Percentiles rank a stretch among this genome's conserved stretches.
These are phyloP conservation scores for Neostethus bicornis DNA, from an alignment of 2,797 vertebrate species.

Conservation along the genomic window DNA sequence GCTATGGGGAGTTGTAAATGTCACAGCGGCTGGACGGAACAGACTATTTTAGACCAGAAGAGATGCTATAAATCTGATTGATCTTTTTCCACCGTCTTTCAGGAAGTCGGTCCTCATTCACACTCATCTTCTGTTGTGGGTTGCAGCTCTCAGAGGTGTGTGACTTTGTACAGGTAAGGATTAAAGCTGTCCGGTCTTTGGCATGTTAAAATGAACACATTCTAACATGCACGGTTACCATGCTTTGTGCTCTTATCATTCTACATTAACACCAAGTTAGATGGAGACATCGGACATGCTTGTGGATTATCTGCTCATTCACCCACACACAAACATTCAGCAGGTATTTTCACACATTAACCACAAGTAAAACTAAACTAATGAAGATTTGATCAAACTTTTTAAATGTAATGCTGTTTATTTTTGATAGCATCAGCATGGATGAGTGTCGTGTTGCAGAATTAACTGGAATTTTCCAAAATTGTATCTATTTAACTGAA, in stretches of 20 bases:
- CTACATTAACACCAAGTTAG: slow-evolving; percentile 24
- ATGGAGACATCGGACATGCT: slow-evolving; percentile 49
- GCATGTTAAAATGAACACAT: slow-evolving; percentile 4
- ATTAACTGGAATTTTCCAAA: too few species aligned
- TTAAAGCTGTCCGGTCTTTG: background rate
- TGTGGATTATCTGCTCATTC: slow-evolving; percentile 59
- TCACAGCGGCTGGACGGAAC: slow-evolving; percentile 43
- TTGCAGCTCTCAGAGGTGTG: slow-evolving; percentile 39
- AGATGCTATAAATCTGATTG: slow-evolving; percentile 75
- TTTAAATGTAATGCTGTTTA: too few species aligned
- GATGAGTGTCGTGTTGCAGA: too few species aligned
- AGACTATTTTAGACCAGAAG: slow-evolving; percentile 68
- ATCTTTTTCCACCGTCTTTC: slow-evolving; percentile 53
- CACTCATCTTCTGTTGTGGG: slow-evolving; percentile 46
- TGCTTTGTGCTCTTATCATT: slow-evolving; percentile 3
- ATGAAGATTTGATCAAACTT: background rate
- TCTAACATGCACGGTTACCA: background rate
- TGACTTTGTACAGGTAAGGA: slow-evolving; percentile 31
- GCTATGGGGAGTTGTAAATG: slow-evolving; percentile 58
- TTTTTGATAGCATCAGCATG: too few species aligned
- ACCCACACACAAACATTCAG: slow-evolving; percentile 53
- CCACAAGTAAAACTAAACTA: background rate
- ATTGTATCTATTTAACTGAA: too few species aligned
- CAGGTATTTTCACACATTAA: slow-evolving; percentile 39
- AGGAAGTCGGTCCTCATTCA: slow-evolving; percentile 39